Evolutionary conservation across 2,888 invertebrate genomes (phyloP).

Genomic region (Hydraecia micacea): DNA sequence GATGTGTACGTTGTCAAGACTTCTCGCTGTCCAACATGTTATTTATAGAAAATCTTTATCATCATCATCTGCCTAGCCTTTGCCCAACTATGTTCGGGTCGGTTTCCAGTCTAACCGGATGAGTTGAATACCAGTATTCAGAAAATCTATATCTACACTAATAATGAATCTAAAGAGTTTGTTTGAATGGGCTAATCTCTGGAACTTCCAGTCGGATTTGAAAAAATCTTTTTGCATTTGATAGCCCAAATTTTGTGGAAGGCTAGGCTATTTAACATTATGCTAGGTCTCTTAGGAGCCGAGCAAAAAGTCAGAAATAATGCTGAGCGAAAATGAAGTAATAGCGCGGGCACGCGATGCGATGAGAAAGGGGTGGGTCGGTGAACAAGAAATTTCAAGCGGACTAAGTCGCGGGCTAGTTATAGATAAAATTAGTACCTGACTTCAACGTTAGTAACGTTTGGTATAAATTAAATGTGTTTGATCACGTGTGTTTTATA

Average conservation of each 20-base stretch:
- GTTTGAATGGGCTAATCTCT: not conserved
- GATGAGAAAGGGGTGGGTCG: too few relatives aligned
- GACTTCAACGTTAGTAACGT: not conserved
- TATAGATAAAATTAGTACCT: not conserved
- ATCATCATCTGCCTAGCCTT: too few relatives aligned
- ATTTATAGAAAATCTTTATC: slow-evolving; percentile 5
- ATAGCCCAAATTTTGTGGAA: not conserved
- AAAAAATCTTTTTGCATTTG: not conserved
- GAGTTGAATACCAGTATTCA: not conserved
- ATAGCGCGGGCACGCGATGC: not conserved
- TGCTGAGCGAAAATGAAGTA: not conserved
- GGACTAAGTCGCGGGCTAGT: not conserved
- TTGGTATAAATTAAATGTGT: slow-evolving; percentile 11
- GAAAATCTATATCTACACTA: not conserved
- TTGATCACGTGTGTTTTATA: slow-evolving; percentile 12
- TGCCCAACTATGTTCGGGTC: too few relatives aligned
- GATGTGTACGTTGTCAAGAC: not conserved
- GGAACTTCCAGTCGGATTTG: not conserved
- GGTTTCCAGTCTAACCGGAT: too few relatives aligned
- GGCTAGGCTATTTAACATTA: too few relatives aligned
- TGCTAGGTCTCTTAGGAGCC: not conserved
- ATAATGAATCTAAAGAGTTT: not conserved
- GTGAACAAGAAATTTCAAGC: not conserved
- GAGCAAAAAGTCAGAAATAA: not conserved
- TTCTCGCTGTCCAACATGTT: not conserved